Evolutionary conservation across 2,113 vertebrate species (phyloP).

Genomic region (Fregetta grallaria): DNA sequence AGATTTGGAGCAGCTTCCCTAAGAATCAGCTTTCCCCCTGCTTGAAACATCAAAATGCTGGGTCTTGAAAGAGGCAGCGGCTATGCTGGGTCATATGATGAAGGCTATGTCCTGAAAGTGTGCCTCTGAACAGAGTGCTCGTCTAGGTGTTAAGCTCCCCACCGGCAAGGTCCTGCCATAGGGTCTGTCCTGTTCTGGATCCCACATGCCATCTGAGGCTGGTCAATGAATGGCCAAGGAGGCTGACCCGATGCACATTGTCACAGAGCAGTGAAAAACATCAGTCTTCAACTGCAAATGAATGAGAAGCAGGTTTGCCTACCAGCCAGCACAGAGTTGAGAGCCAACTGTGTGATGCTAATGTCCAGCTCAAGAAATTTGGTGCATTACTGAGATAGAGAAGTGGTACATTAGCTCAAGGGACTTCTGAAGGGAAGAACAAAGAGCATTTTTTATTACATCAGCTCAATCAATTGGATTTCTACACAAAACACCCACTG

Average conservation of each 20-base stretch:
- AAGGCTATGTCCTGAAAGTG: neutral
- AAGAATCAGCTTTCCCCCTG: neutral
- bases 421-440: neutral
- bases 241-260: neutral
- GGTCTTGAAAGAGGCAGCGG: neutral
- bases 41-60: neutral
- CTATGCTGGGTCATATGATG: neutral
- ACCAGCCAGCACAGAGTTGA: neutral
- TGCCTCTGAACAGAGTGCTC: neutral
- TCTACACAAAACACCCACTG: neutral
- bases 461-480: neutral
- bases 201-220: neutral
- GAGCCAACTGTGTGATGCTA: neutral
- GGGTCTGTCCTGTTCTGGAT: neutral
- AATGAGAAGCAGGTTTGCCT: neutral
- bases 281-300: neutral
- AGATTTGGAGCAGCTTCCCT: neutral
- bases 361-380: neutral
- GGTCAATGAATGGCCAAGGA: neutral
- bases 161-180: neutral
- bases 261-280: neutral
- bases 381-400: neutral
- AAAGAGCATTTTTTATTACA: neutral
- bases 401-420: neutral
- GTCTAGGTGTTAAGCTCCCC: neutral